Evolutionary conservation across 2,888 invertebrate genomes (phyloP), one percentile per base, ranked within the genome.

Genomic region (Cheiracanthium punctorium): DNA sequence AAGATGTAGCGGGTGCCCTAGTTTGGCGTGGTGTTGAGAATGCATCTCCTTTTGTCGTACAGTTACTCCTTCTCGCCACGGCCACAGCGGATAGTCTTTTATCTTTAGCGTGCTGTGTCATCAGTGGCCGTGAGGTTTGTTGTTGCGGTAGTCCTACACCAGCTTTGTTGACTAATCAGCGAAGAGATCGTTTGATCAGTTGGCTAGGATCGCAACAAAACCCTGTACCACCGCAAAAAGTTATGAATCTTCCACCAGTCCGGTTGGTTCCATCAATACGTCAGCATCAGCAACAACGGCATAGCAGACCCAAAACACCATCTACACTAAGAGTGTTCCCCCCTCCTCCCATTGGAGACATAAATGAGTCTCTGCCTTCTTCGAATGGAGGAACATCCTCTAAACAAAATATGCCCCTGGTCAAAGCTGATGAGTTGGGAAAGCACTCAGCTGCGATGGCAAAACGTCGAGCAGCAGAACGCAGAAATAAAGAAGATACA

Each of bases 121-220:
- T 87, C 33, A 87, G 87, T 33, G 87, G 87, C 4, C 76, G 87
- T 5, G 81, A 87, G 58, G 81, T 87, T n/a, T 87, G 87, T 69
- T 87, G 87, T 33, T 87, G 87, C 41, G 87, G 87, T 5, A 58
- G 72, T 17, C 87, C 87, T 0, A 87, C 87, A 0, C 87, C 87
- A 8, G 87, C 87, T 0, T 65, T 81, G 28, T 30, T 81, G 30
- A 69, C 43, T 24, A 69, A 67, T 1, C 76, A 77, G 28, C 41
- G 81, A 24, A 52, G 81, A 28, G 87, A 87, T n/a, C 80, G 87
- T 29, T 69, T 87, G 4, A 87, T 87, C 14, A 76, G 81, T 24
- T 87, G 87, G 87, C 33, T 87, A 5, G 87, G 87, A 17, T 87
- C 87, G 1, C 87, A 87, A 33, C 87, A 80, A 14, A 80, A 79